phyloP scores from a whole-genome alignment of 2,888 invertebrate species.

The Pegoplata infirma region DNA sequence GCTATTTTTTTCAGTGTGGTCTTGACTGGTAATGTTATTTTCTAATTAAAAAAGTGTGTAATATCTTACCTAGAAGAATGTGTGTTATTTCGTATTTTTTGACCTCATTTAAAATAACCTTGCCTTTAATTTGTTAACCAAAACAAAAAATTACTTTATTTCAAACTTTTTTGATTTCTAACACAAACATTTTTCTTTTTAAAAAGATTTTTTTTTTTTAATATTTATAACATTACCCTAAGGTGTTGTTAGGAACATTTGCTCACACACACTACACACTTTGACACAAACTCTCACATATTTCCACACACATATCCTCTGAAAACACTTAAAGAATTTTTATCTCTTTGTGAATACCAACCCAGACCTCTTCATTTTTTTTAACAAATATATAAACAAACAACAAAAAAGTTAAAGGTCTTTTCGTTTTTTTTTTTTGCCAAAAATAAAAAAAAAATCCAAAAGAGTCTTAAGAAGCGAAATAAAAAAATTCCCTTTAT shows the following conservation, averaged over 20 bases:
- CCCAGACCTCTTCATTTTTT: background rate
- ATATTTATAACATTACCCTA: constrained; percentile 40
- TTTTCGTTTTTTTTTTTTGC: background rate
- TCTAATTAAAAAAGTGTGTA: no score
- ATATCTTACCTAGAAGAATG: no score
- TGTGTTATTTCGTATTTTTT: no score
- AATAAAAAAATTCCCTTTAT: background rate
- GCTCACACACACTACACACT: background rate
- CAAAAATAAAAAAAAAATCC: background rate
- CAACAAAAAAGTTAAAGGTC: constrained; percentile 5
- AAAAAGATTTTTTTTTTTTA: constrained; percentile 4
- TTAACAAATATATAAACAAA: background rate
- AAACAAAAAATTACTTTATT: background rate
- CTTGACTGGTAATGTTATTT: no score
- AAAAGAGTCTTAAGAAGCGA: background rate
- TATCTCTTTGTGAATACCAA: background rate
- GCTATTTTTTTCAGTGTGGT: no score
- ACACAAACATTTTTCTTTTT: background rate
- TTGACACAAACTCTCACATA: background rate
- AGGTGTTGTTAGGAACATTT: constrained; percentile 42
- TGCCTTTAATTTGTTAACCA: background rate
- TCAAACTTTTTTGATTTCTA: background rate
- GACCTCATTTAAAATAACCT: background rate
- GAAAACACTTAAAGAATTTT: constrained; percentile 16
- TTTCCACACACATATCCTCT: background rate